Conservation (phyloP, 2,888 invertebrate species). For the Achlya flavicornis region DNA sequence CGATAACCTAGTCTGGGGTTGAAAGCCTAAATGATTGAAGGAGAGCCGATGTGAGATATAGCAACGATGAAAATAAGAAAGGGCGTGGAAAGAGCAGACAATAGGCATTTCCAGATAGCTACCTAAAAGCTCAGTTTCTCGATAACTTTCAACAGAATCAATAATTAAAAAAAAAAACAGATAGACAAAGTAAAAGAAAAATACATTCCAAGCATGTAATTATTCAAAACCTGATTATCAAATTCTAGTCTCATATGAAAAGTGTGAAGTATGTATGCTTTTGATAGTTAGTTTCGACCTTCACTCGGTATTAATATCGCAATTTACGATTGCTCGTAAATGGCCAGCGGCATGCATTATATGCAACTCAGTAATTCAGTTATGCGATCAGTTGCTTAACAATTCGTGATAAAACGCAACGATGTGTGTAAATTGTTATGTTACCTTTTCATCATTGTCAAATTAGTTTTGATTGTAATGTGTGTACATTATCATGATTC, state of each 20-base stretch:
- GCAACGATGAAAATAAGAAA: no score
- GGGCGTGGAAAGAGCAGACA: no score
- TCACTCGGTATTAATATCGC: slow-evolving; percentile 36
- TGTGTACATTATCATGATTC: background rate
- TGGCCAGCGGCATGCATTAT: slow-evolving; percentile 41
- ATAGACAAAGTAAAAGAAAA: no score
- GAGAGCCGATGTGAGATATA: no score
- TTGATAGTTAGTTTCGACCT: slow-evolving; percentile 39
- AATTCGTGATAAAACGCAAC: slow-evolving; percentile 48
- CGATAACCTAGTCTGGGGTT: no score
- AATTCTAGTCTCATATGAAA: background rate
- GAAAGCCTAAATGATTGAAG: no score
- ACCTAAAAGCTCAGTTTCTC: no score
- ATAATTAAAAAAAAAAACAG: no score
- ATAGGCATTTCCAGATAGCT: no score
- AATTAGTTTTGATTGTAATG: background rate
- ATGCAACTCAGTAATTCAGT: slow-evolving; percentile 42
- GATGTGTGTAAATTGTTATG: slow-evolving; percentile 28
- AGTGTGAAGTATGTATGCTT: slow-evolving; percentile 35
- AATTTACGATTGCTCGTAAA: slow-evolving; percentile 43
- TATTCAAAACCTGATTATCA: no score
- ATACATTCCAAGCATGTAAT: no score
- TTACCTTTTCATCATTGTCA: slow-evolving; percentile 24
- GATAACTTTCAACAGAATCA: no score
- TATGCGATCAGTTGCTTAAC: slow-evolving; percentile 51